Percentiles rank a stretch among this genome's conserved stretches.
phyloP scores from a whole-genome alignment of 2,888 invertebrate species.

The Chloroclysta siterata region DNA sequence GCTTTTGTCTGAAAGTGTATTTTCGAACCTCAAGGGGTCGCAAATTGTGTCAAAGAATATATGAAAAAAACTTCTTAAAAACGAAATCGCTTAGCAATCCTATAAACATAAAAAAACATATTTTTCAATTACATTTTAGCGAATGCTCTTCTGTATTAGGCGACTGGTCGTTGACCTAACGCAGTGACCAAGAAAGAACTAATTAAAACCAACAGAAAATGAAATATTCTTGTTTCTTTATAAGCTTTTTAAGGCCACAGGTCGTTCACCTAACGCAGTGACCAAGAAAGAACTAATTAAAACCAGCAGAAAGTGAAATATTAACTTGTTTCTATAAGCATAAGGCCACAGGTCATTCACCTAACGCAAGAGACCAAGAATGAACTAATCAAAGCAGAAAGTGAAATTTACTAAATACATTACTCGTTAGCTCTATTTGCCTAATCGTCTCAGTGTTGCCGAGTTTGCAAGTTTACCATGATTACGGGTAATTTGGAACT shows the following conservation, averaged over 20 bases:
- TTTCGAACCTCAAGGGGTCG: too few species aligned
- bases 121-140: too few species aligned
- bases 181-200: neutral
- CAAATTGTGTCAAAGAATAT: too few species aligned
- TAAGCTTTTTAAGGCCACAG: too few species aligned
- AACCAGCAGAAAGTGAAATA: neutral
- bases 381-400: neutral
- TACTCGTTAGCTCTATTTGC: constrained; percentile 20
- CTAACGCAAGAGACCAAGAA: neutral
- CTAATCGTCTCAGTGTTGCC: constrained; percentile 29
- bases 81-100: too few species aligned
- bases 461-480: constrained; percentile 36
- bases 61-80: too few species aligned
- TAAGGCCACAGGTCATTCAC: neutral
- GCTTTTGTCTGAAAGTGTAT: too few species aligned
- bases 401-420: constrained; percentile 1
- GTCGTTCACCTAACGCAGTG: neutral
- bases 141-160: neutral
- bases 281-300: neutral
- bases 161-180: neutral
- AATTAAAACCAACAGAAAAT: neutral
- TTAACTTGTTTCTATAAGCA: too few species aligned
- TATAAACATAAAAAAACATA: too few species aligned
- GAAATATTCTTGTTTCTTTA: too few species aligned
- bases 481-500: constrained; percentile 36